Conservation (phyloP, 2,797 vertebrate genomes). For the Neomorphus geoffroyi region DNA sequence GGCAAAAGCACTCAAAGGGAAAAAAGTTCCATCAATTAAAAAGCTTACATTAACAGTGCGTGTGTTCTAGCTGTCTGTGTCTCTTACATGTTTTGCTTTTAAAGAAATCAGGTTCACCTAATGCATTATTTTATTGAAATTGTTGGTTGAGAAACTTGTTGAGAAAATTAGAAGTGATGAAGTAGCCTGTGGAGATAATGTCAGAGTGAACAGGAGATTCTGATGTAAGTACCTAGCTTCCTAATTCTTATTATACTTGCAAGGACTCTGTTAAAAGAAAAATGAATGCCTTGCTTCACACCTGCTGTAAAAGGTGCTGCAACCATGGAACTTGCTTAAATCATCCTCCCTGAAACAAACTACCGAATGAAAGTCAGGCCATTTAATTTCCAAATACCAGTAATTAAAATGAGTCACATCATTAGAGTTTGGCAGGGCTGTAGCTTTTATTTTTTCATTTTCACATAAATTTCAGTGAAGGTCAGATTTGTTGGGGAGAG, state of each 20-base stretch:
- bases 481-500: constrained; percentile 77
- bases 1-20: neutral
- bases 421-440: constrained; percentile 73
- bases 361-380: constrained; percentile 72
- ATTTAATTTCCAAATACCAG: constrained; percentile 81
- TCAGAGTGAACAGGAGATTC: constrained; percentile 68
- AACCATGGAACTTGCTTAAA: constrained; percentile 72
- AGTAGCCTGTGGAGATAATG: constrained; percentile 69
- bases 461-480: constrained; percentile 83
- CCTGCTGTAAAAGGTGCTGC: constrained; percentile 76
- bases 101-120: neutral
- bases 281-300: constrained; percentile 75
- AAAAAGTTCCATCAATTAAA: constrained; percentile 33
- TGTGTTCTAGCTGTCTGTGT: neutral
- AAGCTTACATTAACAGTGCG: neutral
- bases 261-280: constrained; percentile 80
- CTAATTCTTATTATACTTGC: constrained; percentile 82
- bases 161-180: constrained; percentile 74
- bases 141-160: constrained; percentile 60
- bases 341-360: constrained; percentile 76
- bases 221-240: constrained; percentile 74
- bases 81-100: neutral
- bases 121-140: constrained; percentile 50
- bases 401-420: constrained; percentile 85
- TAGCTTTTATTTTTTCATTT: constrained; percentile 78